Conservation (phyloP, 2,797 vertebrate genomes). For the Melanogrammus aeglefinus region DNA sequence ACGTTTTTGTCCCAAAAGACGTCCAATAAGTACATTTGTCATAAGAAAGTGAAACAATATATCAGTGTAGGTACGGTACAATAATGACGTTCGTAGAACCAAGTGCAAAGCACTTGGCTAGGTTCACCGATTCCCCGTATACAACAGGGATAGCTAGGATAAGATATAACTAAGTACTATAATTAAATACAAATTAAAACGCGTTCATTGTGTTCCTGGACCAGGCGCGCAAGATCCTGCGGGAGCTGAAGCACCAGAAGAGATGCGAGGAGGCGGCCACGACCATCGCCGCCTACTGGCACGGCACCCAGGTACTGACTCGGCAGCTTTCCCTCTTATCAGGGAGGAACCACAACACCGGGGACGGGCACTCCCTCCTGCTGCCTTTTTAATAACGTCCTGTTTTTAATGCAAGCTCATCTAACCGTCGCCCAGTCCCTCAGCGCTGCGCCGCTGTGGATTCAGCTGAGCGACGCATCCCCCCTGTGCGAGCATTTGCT, state of each 20-base stretch:
- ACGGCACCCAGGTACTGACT: conserved; percentile 86
- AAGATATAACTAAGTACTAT: no score
- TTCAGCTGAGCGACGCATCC: background rate
- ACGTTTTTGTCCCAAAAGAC: no score
- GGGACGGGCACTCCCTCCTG: background rate
- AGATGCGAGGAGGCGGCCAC: conserved; percentile 88
- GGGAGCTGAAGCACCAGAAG: conserved; percentile 92
- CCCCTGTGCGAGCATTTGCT: background rate
- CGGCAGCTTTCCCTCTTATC: background rate
- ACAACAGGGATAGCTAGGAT: no score
- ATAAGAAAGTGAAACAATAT: no score
- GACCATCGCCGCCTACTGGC: conserved; percentile 92
- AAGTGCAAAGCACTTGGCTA: no score
- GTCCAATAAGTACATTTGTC: no score
- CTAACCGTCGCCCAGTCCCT: background rate
- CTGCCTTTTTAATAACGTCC: background rate
- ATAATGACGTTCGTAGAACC: no score
- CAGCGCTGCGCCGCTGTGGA: background rate
- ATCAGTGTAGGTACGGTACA: no score
- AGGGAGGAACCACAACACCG: background rate
- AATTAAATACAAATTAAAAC: no score
- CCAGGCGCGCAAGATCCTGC: conserved; percentile 89
- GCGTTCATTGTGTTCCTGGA: background rate
- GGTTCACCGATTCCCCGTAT: no score
- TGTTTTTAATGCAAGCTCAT: background rate